These are phyloP conservation scores for Euglossa dilemma DNA, from an alignment of 1,140 invertebrate species.

Conservation along the genomic window DNA sequence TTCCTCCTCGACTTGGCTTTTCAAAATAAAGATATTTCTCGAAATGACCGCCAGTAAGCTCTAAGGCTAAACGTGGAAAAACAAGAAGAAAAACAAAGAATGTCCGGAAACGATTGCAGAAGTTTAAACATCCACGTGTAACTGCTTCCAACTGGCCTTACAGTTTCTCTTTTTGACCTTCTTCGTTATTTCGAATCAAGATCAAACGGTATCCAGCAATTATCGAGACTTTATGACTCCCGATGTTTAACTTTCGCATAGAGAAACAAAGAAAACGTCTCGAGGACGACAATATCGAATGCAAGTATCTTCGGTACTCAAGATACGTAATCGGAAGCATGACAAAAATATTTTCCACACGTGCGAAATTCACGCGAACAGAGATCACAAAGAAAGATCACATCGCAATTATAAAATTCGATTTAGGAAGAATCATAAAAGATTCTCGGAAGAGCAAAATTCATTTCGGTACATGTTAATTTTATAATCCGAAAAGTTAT, in stretches of 20 bases:
- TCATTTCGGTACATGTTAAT: too few relatives aligned
- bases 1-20: background rate
- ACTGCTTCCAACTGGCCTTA: background rate
- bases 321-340: background rate
- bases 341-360: background rate
- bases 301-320: background rate
- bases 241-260: background rate
- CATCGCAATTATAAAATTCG: background rate
- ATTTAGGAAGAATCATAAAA: background rate
- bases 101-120: background rate
- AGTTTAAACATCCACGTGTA: background rate
- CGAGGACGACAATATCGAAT: background rate
- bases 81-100: background rate
- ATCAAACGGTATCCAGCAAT: background rate
- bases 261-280: background rate
- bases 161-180: slow-evolving; percentile 3
- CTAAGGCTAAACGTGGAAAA: background rate
- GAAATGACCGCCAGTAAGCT: background rate
- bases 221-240: background rate
- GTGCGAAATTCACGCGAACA: background rate
- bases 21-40: background rate
- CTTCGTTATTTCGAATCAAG: background rate
- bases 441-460: background rate
- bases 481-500: too few relatives aligned
- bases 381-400: background rate